phyloP scores from a whole-genome alignment of 1,140 invertebrate genomes.

The Drosophila insularis region DNA sequence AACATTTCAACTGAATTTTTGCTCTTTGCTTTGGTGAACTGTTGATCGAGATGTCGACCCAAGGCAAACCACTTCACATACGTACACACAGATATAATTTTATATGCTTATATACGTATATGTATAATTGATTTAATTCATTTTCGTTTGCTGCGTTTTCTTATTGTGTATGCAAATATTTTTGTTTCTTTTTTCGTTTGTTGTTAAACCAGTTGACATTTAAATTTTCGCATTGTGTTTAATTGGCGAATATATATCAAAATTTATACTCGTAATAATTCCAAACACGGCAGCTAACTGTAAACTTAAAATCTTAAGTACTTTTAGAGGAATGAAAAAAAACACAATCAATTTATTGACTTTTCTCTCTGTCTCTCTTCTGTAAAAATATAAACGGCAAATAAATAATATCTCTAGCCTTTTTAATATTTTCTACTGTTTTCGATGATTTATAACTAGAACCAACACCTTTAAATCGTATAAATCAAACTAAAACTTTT shows the following conservation, averaged over 20 bases:
- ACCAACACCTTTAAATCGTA: too few species aligned
- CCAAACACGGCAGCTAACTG: background rate
- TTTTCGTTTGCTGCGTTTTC: conserved; percentile 23
- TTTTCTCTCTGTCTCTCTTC: background rate
- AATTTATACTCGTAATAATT: background rate
- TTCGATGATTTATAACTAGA: too few species aligned
- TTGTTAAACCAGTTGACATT: conserved; percentile 52
- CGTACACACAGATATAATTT: background rate
- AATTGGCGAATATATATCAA: conserved; percentile 37
- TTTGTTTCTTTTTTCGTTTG: conserved; percentile 28
- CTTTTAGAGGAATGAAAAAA: background rate
- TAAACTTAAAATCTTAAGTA: background rate
- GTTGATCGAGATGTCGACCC: conserved; percentile 15
- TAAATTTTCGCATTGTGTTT: conserved; percentile 44
- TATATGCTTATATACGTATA: conserved; percentile 12
- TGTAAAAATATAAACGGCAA: background rate
- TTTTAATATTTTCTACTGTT: too few species aligned
- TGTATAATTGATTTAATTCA: conserved; percentile 46
- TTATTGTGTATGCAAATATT: conserved; percentile 47
- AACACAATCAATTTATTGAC: background rate
- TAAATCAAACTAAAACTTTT: too few species aligned
- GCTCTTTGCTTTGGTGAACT: conserved; percentile 22
- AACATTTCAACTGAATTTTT: conserved; percentile 20
- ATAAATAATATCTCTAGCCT: too few species aligned
- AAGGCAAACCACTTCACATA: conserved; percentile 46